Percentiles rank a stretch among this genome's conserved stretches.
Conservation (phyloP, 2,113 vertebrate genomes). For the Indri indri region DNA sequence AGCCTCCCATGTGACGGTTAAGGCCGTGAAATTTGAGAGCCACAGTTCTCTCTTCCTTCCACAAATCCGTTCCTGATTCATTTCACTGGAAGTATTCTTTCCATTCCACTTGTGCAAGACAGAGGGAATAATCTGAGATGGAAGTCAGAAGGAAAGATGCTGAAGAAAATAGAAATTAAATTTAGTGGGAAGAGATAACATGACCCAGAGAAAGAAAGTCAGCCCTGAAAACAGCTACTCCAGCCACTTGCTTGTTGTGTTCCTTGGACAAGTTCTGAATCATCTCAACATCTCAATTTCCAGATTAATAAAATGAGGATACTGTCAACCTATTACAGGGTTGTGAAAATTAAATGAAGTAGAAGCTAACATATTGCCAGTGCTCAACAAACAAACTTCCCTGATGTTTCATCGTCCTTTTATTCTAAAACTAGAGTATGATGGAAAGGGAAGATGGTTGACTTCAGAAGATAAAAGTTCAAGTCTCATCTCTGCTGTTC, state of each 20-base stretch:
- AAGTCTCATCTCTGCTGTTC: background rate
- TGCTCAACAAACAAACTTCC: background rate
- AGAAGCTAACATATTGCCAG: background rate
- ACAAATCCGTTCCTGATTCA: background rate
- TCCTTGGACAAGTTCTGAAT: background rate
- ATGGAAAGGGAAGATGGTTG: background rate
- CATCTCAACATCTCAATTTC: background rate
- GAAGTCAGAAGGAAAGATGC: background rate
- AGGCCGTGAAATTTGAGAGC: background rate
- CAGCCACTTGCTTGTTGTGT: background rate
- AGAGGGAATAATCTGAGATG: background rate
- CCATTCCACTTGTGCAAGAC: background rate
- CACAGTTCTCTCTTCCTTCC: background rate
- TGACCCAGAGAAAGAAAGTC: background rate
- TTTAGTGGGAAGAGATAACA: background rate
- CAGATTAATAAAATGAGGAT: background rate
- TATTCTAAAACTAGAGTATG: background rate
- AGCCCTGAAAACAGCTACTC: background rate
- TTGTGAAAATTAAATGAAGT: background rate
- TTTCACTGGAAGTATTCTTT: background rate
- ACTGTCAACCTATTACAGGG: background rate
- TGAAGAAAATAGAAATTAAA: background rate
- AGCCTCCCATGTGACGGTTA: background rate
- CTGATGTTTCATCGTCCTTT: background rate
- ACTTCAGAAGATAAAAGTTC: background rate